phyloP scores from a whole-genome alignment of 2,888 invertebrate species.

The Gryllus longicercus region DNA sequence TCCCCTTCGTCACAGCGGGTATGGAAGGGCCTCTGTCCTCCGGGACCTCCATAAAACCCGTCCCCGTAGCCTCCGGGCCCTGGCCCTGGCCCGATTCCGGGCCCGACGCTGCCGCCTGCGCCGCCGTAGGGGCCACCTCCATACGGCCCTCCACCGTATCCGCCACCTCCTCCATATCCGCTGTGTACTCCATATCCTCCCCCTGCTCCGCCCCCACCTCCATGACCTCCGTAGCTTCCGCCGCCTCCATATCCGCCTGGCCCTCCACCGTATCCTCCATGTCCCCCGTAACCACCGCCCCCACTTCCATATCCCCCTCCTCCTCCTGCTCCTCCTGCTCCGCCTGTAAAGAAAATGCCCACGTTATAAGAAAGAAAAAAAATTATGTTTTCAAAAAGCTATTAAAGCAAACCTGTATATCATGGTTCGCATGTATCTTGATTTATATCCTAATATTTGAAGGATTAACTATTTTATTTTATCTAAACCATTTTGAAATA shows the following conservation, averaged over 20 bases:
- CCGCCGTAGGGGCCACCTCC: constrained; percentile 28
- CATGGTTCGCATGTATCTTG: too few relatives aligned
- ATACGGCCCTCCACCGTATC: constrained; percentile 30
- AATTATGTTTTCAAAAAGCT: too few relatives aligned
- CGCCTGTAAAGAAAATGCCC: not conserved
- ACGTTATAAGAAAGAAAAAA: too few relatives aligned
- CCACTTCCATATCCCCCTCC: constrained; percentile 45
- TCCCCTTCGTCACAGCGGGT: constrained; percentile 77
- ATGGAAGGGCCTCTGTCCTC: constrained; percentile 42
- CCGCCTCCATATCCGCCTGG: constrained; percentile 46
- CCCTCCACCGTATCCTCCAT: constrained; percentile 30
- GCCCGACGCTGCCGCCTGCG: constrained; percentile 21
- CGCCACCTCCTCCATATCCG: constrained; percentile 30
- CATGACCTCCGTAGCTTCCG: constrained; percentile 40
- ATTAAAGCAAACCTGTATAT: too few relatives aligned
- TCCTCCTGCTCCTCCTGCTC: constrained; percentile 44
- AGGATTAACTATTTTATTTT: too few relatives aligned
- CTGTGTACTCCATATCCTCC: constrained; percentile 42
- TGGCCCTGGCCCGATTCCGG: constrained; percentile 32
- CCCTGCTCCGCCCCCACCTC: constrained; percentile 42
- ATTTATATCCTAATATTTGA: too few relatives aligned
- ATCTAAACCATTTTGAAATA: too few relatives aligned
- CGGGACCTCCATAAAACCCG: constrained; percentile 30
- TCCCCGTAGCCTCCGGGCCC: constrained; percentile 29
- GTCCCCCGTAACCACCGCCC: constrained; percentile 36